phyloP scores from a whole-genome alignment of 2,797 vertebrate genomes.

The Apodemus agrarius region DNA sequence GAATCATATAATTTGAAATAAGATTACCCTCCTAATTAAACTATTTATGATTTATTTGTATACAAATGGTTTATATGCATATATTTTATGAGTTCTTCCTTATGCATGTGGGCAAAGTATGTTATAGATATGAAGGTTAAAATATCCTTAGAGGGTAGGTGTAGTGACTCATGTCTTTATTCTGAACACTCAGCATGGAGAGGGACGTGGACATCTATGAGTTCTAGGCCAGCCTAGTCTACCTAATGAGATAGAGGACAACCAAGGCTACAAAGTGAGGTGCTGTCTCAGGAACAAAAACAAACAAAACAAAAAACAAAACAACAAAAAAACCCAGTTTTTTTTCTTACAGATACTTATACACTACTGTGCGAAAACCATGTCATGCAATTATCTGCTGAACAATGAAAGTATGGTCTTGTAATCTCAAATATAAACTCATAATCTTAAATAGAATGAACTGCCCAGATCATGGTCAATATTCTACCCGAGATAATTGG shows the following conservation, averaged over 20 bases:
- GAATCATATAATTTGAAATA: neutral
- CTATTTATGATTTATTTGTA: neutral
- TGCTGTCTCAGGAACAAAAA: neutral
- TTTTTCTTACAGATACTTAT: neutral
- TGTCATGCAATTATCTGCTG: neutral
- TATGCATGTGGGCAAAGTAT: neutral
- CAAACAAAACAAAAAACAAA: neutral
- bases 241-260: neutral
- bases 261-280: neutral
- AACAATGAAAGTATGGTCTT: neutral
- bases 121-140: constrained; percentile 6
- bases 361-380: neutral
- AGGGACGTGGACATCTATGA: neutral
- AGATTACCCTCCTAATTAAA: neutral
- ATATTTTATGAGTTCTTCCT: neutral
- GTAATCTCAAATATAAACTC: neutral
- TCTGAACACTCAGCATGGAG: neutral
- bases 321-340: neutral
- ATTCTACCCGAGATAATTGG: too few species aligned
- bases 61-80: neutral
- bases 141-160: neutral
- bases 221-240: neutral
- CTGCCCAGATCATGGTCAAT: neutral
- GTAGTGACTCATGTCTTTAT: neutral
- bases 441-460: neutral